phyloP scores from a whole-genome alignment of 1,140 invertebrate species.

The Heliconius nattereri region DNA sequence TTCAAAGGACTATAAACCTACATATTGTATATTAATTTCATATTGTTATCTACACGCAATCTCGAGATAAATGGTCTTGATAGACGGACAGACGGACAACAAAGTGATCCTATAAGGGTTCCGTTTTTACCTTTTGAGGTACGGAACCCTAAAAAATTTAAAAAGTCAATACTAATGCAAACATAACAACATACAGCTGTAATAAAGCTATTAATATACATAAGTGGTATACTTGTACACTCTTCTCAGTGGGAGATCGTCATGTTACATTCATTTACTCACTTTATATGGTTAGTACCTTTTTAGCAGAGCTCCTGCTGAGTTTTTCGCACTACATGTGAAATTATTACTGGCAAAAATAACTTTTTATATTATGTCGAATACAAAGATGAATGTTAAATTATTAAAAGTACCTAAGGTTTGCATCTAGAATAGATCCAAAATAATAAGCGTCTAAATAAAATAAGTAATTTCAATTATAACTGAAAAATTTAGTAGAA shows the following conservation, averaged over 20 bases:
- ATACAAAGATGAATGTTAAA: neutral
- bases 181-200: neutral
- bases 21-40: no score
- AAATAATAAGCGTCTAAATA: no score
- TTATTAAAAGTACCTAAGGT: neutral
- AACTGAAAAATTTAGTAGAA: no score
- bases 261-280: constrained; percentile 5
- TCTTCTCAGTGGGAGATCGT: constrained; percentile 24
- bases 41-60: no score
- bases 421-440: no score
- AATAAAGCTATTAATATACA: constrained; percentile 18
- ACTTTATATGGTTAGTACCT: constrained; percentile 19
- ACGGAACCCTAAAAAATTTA: neutral
- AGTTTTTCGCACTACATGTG: constrained; percentile 26
- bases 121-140: no score
- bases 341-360: neutral
- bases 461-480: no score
- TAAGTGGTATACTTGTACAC: neutral
- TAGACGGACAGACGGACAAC: no score
- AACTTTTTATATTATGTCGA: neutral
- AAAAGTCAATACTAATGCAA: neutral
- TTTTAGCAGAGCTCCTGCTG: constrained; percentile 29
- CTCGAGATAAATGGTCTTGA: no score
- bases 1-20: no score
- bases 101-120: no score